Evolutionary conservation across 1,140 invertebrate genomes (phyloP).

Genomic region (Trichonephila clavata): DNA sequence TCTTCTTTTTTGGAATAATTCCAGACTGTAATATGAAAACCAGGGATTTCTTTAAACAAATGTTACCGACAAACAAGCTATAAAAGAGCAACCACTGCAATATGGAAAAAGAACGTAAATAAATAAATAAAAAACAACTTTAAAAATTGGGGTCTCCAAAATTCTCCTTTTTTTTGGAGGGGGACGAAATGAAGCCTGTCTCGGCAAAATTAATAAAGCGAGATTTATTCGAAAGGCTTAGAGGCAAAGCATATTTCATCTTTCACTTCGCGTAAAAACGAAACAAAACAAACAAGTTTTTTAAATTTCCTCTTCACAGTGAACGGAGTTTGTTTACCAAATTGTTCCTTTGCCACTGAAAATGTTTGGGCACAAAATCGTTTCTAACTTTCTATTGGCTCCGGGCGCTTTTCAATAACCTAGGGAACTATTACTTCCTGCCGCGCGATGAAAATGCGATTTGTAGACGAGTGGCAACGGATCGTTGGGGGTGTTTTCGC

Average conservation of each 20-base stretch:
- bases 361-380: slow-evolving; percentile 44
- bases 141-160: slow-evolving; percentile 18
- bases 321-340: slow-evolving; percentile 24
- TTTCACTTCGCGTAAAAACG: slow-evolving; percentile 4
- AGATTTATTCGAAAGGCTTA: slow-evolving; percentile 61
- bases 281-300: neutral
- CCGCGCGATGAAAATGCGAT: slow-evolving; percentile 30
- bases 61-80: neutral
- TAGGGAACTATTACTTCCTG: neutral
- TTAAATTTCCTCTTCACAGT: slow-evolving; percentile 4
- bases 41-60: slow-evolving; percentile 29
- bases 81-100: slow-evolving; percentile 3
- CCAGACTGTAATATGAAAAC: neutral
- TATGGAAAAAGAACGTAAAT: slow-evolving; percentile 5
- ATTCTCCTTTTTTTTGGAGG: no score
- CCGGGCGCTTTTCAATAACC: slow-evolving; percentile 40
- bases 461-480: slow-evolving; percentile 6
- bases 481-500: slow-evolving; percentile 1
- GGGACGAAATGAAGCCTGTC: neutral
- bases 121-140: neutral
- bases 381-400: neutral
- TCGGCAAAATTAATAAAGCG: slow-evolving; percentile 57
- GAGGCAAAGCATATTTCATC: slow-evolving; percentile 42
- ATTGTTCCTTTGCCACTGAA: slow-evolving; percentile 14
- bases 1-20: neutral